Base-by-base conservation (phyloP, 2,113 vertebrate species). In the Hoplias malabaricus region DNA sequence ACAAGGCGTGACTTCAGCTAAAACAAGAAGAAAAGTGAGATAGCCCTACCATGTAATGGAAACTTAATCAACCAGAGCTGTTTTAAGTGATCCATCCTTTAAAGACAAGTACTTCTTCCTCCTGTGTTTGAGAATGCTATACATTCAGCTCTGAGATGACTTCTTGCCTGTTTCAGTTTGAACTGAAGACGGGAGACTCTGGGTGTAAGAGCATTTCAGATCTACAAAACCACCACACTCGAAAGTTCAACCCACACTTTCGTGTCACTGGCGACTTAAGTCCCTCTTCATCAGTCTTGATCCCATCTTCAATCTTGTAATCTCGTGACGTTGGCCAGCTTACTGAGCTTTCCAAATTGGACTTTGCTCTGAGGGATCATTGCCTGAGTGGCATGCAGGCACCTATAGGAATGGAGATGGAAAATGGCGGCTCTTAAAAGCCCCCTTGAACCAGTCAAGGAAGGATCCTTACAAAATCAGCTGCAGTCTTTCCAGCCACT, bases 251-350 rank as follows among this genome's bases (percentile, higher is more conserved):
- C 59, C 53, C 73, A 69, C 79, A 80, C 81, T 81, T 80, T 77
- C 77, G 48, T 78, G 73, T 83, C 67, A 23, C 80, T 42, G 63
- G 29, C 43, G 61, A 73, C 67, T 82, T 75, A 81, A 84, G 78
- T 82, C 77, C 67, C 79, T 63, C 77, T 71, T 81, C 80, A 78
- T 78, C 62, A 76, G 73, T 78, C 75, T 73, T 83, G 77, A 83
- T 86, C 85, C 80, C 36, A 34, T 75, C 70, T 80, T 81, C 77
- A 86, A 83, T 75, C 80, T 78, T 80, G 80, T 87, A 85, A 87
- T 87, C 83, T 86, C 70, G 70, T 78, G 69, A 80, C 80, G 83
- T 85, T 36, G 73, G 63, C 16, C 53, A 66, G 77, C 62, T 82
- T 83, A 83, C 80, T 78, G 36, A 48, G 66, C 77, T 73, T 80